Conservation (phyloP, 2,888 invertebrate species). For the Platycnemis pennipes region DNA sequence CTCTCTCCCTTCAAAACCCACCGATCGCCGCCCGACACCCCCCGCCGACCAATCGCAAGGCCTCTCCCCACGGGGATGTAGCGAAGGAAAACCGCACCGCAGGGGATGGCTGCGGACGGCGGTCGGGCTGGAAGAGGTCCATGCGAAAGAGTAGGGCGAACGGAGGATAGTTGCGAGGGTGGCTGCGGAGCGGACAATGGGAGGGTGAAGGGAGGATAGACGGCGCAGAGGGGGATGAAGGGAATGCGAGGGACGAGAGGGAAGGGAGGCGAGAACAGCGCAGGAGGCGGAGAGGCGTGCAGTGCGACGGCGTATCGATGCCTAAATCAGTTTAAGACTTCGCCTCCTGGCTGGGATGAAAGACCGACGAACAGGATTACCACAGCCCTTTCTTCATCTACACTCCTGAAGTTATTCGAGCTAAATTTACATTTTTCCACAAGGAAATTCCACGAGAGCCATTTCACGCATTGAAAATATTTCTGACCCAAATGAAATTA, state of each 20-base stretch:
- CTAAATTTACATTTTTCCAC: not conserved
- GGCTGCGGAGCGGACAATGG: not conserved
- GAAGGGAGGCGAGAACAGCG: not conserved
- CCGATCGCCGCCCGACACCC: not conserved
- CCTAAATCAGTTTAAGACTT: not conserved
- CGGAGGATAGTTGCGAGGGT: not conserved
- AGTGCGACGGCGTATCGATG: not conserved
- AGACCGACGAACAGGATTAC: not conserved
- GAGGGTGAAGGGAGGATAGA: not conserved
- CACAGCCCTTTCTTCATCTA: not conserved
- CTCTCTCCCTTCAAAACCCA: not conserved
- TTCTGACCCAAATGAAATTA: too few species aligned
- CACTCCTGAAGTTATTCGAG: not conserved
- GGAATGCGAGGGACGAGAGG: not conserved
- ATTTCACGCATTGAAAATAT: too few species aligned
- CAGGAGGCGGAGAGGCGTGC: not conserved
- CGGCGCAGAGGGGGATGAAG: not conserved
- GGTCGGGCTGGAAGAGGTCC: not conserved
- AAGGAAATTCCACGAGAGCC: too few species aligned
- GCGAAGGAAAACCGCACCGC: constrained; percentile 2
- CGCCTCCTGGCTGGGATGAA: not conserved
- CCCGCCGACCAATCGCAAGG: not conserved
- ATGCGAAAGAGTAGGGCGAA: not conserved
- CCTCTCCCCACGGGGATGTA: not conserved
- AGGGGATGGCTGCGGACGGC: not conserved